Percentiles rank a stretch among this genome's conserved stretches.
These are phyloP conservation scores for Leptoteleia sp. DNA, from an alignment of 1,140 invertebrate species.

Conservation along the genomic window DNA sequence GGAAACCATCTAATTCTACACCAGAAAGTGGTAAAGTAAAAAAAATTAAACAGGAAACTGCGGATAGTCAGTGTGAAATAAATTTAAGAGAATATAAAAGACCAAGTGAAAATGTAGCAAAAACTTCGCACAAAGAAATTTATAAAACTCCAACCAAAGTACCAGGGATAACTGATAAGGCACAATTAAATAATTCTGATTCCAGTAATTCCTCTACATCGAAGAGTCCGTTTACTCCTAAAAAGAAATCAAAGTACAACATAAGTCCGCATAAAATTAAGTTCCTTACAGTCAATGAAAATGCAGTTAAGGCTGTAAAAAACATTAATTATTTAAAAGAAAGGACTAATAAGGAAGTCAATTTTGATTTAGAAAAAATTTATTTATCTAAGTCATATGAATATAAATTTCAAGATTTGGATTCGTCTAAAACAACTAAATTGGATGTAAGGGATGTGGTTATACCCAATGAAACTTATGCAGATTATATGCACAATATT, in stretches of 20 bases:
- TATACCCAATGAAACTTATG: slow-evolving; percentile 64
- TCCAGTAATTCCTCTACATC: too few species aligned
- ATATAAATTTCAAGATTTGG: slow-evolving; percentile 40
- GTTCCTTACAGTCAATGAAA: slow-evolving; percentile 30
- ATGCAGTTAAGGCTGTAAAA: slow-evolving; percentile 56
- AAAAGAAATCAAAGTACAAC: slow-evolving; percentile 3
- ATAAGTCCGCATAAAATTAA: slow-evolving; percentile 46
- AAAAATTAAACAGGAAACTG: too few species aligned
- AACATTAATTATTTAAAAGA: slow-evolving; percentile 72
- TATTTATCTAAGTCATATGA: slow-evolving; percentile 64
- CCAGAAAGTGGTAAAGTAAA: too few species aligned
- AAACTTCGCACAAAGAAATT: too few species aligned
- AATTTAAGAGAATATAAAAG: too few species aligned
- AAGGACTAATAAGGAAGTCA: slow-evolving; percentile 49
- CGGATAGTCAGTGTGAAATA: too few species aligned
- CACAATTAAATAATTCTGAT: too few species aligned
- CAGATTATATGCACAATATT: slow-evolving; percentile 64
- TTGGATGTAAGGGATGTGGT: slow-evolving; percentile 69
- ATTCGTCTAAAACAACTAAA: slow-evolving; percentile 35
- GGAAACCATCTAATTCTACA: too few species aligned
- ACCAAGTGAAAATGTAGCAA: too few species aligned
- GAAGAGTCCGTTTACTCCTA: slow-evolving; percentile 37
- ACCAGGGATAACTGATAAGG: too few species aligned
- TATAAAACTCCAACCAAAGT: too few species aligned
- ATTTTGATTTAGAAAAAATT: slow-evolving; percentile 72